Evolutionary conservation across 2,797 vertebrate species (phyloP), one percentile per base, ranked within the genome.

Genomic region (Sebastes wilsoni): DNA sequence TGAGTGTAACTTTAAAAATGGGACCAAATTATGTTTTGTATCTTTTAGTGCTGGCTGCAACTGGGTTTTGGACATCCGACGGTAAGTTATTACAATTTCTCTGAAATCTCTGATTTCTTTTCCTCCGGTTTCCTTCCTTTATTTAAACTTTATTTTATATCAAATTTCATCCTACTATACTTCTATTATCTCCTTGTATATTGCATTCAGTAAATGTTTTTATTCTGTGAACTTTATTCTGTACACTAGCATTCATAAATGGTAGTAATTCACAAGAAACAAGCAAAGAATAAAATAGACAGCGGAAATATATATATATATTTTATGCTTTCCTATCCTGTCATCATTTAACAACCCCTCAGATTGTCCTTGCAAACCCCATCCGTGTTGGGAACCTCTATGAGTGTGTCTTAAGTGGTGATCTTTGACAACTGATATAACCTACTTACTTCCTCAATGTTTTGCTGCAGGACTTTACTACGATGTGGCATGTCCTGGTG

Each of bases 1-100:
- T 20, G 22, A 70, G 4, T 25, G 34, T 3, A 25, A 27, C 27
- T 46, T 49, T 52, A 10, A 52, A 52, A 52, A 16, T n/a, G 13
- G 22, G 30, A 36, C 8, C n/a, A n/a, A 60, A 28, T 46, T 3
- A 32, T 62, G 12, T 38, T 59, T 28, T 25, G 2, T 62, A 1
- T 69, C 8, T 75, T 69, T 58, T 3, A 69, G 78, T 68, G n/a
- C 16, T 80, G 65, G 65, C 49, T 42, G 58, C 30, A 8, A 27
- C 38, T 9, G 32, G 13, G 23, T 55, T 16, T 18, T 56, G 34
- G 46, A 18, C 32, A n/a, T n/a, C 32, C 18, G n/a, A 46, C 0
- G 58, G 71, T 74, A 75, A 46, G 23, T 11, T 2, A 59, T n/a
- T 30, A 13, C 14, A 65, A 3, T 46, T 32, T 58, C 10, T 52